Conservation (phyloP, 2,888 invertebrate species). For the Tachina grossa region DNA sequence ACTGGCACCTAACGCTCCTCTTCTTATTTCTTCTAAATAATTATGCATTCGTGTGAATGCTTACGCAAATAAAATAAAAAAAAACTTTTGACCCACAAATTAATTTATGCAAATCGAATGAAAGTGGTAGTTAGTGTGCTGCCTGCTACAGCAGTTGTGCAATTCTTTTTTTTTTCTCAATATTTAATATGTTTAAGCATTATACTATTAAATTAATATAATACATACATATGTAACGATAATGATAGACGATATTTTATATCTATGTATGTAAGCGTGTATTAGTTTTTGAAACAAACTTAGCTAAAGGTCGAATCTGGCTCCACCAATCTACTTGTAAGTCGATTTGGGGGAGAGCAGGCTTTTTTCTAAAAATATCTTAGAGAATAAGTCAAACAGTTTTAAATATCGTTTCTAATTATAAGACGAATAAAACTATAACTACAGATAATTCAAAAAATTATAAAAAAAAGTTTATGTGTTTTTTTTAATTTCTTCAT, state of each 20-base stretch:
- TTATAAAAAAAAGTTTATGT: slow-evolving; percentile 44
- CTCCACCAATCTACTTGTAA: slow-evolving; percentile 66
- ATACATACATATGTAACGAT: slow-evolving; percentile 14
- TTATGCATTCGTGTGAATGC: background rate
- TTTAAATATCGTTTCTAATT: slow-evolving; percentile 55
- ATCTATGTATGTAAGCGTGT: slow-evolving; percentile 42
- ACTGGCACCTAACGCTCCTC: slow-evolving; percentile 14
- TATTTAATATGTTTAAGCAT: slow-evolving; percentile 21
- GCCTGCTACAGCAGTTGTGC: slow-evolving; percentile 8
- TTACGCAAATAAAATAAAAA: slow-evolving; percentile 8
- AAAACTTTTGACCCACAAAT: background rate
- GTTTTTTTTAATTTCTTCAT: background rate
- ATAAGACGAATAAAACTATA: slow-evolving; percentile 64
- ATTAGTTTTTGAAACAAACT: slow-evolving; percentile 65
- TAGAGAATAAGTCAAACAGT: slow-evolving; percentile 54
- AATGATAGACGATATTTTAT: slow-evolving; percentile 46
- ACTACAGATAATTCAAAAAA: slow-evolving; percentile 54
- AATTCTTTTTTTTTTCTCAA: slow-evolving; percentile 12
- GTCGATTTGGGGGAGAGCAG: slow-evolving; percentile 73
- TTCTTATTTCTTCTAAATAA: background rate
- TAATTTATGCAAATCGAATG: background rate
- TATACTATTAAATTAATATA: slow-evolving; percentile 4
- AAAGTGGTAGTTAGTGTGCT: background rate
- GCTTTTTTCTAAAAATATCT: slow-evolving; percentile 72
- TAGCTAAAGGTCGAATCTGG: slow-evolving; percentile 76